Conservation (phyloP, 1,140 invertebrate species). For the Coelopa frigida region DNA sequence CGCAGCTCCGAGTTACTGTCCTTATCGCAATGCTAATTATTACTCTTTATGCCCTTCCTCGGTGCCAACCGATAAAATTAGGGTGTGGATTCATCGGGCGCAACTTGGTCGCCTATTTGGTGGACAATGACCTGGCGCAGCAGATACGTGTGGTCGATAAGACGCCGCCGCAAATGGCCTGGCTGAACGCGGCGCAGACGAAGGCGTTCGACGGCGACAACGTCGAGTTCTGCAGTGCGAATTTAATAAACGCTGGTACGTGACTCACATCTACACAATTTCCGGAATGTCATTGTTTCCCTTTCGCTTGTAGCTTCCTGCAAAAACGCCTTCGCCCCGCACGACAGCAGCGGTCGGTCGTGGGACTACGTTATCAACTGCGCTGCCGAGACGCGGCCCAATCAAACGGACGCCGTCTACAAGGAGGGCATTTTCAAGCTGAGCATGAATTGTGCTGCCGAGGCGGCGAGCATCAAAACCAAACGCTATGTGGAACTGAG, state of each 20-base stretch:
- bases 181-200: constrained; percentile 69
- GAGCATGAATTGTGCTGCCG: constrained; percentile 71
- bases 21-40: not conserved
- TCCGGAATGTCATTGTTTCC: not conserved
- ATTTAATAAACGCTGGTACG: constrained; percentile 81
- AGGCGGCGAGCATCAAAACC: constrained; percentile 61
- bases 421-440: constrained; percentile 81
- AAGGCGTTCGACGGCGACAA: constrained; percentile 62
- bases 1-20: not conserved
- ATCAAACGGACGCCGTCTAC: constrained; percentile 82
- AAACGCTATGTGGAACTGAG: constrained; percentile 77
- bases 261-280: constrained; percentile 15
- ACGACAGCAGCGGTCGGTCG: constrained; percentile 44
- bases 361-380: constrained; percentile 83
- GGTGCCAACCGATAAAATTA: constrained; percentile 30
- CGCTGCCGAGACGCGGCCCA: constrained; percentile 81
- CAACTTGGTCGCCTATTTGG: constrained; percentile 74
- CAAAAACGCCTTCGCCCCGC: constrained; percentile 62
- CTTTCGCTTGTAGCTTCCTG: constrained; percentile 58
- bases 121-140: constrained; percentile 68
- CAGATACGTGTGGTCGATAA: constrained; percentile 80
- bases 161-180: constrained; percentile 84
- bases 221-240: constrained; percentile 85
- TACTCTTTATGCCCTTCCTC: not conserved
- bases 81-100: constrained; percentile 89